Evolutionary conservation across 1,140 invertebrate species (phyloP), one percentile per base, ranked within the genome.

Genomic region (Papilio polyxenes): DNA sequence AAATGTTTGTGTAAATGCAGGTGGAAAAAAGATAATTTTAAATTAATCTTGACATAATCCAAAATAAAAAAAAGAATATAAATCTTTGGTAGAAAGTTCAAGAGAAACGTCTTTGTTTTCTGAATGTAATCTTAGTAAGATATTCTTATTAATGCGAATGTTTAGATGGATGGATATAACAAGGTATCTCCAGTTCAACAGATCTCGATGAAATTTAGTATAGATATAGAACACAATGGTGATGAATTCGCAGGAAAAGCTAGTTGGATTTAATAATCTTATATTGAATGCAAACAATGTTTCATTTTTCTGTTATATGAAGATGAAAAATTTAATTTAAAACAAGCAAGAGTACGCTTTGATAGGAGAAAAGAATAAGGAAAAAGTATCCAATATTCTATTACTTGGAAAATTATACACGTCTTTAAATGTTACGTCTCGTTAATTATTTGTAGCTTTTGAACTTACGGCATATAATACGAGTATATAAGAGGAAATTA

Each of bases 361-460:
- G 31, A 69, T 11, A 37, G 10, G 65, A 37, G 65, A 69, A 69
- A 69, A 37, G 23, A 69, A 69, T 40, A 13, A 72, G 65, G 65
- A 37, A 72, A 72, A 31, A 15, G 23, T 53, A 49, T 31, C 20
- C 49, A 51, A 49, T 77, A 77, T 77, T 77, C 11, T 56, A 49
- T 77, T 77, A 23, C 48, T 53, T 17, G 23, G 20, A 4, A 53
- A 77, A 77, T 53, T 77, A 56, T 77, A 49, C 13, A 77, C 49
- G 23, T 56, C 23, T 37, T 77, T 17, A 10, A 37, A 7, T 37
- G 11, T 75, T 15, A 10, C 4, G 6, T 49, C 74, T 10, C 44
- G 44, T 75, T 75, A 20, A 75, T 75, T 75, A 75, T 75, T 49
- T 49, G 17, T n/a, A 77, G 3, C 48, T 48, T 20, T n/a, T n/a